Evolutionary conservation across 1,140 invertebrate genomes (phyloP), one percentile per base, ranked within the genome.

Genomic region (Lordiphosa clarofinis): DNA sequence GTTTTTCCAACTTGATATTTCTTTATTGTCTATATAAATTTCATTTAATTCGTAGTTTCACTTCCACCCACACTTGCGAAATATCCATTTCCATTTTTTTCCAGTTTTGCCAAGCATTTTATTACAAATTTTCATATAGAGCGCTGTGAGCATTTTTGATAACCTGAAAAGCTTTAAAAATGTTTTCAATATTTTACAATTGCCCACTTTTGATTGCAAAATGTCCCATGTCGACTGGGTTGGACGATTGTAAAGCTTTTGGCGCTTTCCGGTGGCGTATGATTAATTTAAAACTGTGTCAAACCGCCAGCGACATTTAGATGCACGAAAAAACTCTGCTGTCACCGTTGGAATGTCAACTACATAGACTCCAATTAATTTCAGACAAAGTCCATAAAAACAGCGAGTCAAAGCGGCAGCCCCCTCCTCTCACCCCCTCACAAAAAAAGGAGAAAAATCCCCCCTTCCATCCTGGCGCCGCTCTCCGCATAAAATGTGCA

Each of bases 221-320:
- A 15, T 48, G 40, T 59, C 48, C 48, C 60, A 37, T 52, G 57
- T 56, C 53, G 57, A 71, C 62, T 46, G 43, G 28, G 2, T 1
- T 31, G 28, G 28, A 31, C 6, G 28, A 31, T 31, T 82, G 76
- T 56, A 82, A 72, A 82, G 71, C 76, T 71, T 71, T 75, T 52
- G 24, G 37, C 57, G 72, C 67, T 56, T 38, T 49, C 53, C 64
- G 60, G 52, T 73, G 75, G 79, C 70, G 73, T 68, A 86, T 87
- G 82, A 86, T 84, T 71, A 86, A 84, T 84, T 84, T 84, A 84
- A 86, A 84, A 84, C 73, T 79, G 73, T 76, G 73, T 61, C 76
- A 84, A 70, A 84, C 76, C 78, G 42, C 50, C 9, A 46, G 37
- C 60, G 55, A 53, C 48, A 35, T 31, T 52, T 15, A 60, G 47